Evolutionary conservation across 2,888 invertebrate genomes (phyloP), one percentile per base, ranked within the genome.

Genomic region (Ectemnius continuus): DNA sequence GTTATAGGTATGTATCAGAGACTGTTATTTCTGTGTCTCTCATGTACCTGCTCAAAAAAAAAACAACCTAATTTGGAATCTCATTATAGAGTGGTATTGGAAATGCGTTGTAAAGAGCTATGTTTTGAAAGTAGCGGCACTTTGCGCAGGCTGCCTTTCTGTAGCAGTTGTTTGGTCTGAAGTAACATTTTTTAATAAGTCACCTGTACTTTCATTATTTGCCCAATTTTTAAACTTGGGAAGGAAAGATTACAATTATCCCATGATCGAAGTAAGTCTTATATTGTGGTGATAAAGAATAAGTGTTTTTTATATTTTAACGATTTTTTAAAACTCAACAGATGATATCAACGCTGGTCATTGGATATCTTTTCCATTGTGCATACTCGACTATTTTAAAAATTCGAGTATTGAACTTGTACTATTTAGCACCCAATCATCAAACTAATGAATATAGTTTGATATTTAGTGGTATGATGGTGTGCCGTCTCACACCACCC

Each of bases 371-470:
- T 89, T 98, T 98, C 91, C 96, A 98, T 89, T 99, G 99, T 92
- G 98, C 99, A 2, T 99, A 98, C 91, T 99, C 98, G 26, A 99
- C 99, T 0, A 97, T 99, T 56, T 95, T 99, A 85, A 97, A 98
- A 91, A 97, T 99, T 84, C 94, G 98, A 66, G 94, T 99, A 45
- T 94, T 99, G 60, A 99, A 99, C 92, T 94, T 99, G 82, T 99
- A 99, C 92, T 99, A 99, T 90, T 92, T 99, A 83, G 99, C 99
- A 4, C 97, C 98, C 0, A 96, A 99, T 90, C 99, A 99, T 91
- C 98, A 98, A 92, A 99, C 99, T 6, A 98, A 99, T 90, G 99
- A 99, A 89, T 98, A 99, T 92, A 98, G 98, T 90, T 94, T 99
- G 76, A 97, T 99, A 88, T 99, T 99, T 92, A 97, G 98, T 83